Evolutionary conservation across 1,140 invertebrate species (phyloP).

Genomic region (Drosophila navojoa): DNA sequence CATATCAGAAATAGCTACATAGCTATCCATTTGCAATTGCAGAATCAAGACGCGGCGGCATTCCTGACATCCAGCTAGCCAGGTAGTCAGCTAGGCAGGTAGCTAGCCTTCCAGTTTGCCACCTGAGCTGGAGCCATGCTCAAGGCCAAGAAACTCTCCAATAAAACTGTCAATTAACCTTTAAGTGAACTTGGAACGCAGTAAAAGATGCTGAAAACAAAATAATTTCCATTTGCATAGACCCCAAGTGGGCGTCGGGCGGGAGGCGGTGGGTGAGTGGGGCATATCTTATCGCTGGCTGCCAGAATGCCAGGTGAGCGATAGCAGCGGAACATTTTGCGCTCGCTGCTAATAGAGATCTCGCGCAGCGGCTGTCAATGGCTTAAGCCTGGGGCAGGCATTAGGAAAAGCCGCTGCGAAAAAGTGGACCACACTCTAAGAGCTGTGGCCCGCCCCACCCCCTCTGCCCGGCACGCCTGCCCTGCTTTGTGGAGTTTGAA

Average conservation of each 20-base stretch:
- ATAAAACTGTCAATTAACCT: conserved; percentile 78
- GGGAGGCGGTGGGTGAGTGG: background rate
- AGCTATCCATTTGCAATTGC: background rate
- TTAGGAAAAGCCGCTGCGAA: conserved; percentile 27
- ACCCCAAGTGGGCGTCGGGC: conserved; percentile 2
- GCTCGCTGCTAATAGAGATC: conserved; percentile 68
- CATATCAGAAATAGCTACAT: conserved; percentile 7
- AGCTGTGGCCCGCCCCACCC: background rate
- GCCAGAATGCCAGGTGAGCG: conserved; percentile 55
- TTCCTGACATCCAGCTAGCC: conserved; percentile 22
- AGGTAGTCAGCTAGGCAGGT: no score
- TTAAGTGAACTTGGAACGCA: conserved; percentile 50
- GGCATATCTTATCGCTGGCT: conserved; percentile 59
- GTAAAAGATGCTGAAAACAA: conserved; percentile 33
- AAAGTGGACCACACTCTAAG: conserved; percentile 46
- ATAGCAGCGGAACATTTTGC: conserved; percentile 50
- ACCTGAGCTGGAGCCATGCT: conserved; percentile 38
- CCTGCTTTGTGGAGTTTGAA: conserved; percentile 62
- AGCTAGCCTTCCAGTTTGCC: conserved; percentile 13
- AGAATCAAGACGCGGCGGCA: conserved; percentile 11
- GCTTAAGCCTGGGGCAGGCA: conserved; percentile 23
- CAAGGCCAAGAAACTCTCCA: conserved; percentile 30
- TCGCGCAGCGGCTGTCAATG: conserved; percentile 46
- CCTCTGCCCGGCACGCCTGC: background rate
- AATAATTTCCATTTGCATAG: conserved; percentile 73